phyloP scores from a whole-genome alignment of 2,113 vertebrate genomes.

The Monarcha castaneiventris region DNA sequence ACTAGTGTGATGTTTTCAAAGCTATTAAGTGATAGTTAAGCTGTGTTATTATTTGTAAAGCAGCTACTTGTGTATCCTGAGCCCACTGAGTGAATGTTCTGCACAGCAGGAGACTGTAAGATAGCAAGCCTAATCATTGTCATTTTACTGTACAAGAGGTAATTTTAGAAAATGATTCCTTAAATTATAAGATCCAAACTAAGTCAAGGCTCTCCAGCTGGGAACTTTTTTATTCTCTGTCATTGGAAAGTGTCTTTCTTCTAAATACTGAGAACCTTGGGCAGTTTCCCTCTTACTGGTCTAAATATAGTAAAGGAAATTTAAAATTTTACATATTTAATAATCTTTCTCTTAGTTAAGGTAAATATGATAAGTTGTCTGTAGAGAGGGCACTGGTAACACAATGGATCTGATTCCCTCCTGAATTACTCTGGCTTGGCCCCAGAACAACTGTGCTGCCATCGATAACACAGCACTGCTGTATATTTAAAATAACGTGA shows the following conservation, averaged over 20 bases:
- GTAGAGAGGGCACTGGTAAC: neutral
- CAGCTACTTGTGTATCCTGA: slow-evolving; percentile 15
- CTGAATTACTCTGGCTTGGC: neutral
- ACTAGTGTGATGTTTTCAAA: slow-evolving; percentile 28
- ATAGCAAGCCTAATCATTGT: slow-evolving; percentile 53
- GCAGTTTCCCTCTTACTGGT: neutral
- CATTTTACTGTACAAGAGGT: slow-evolving; percentile 59
- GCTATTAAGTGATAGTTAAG: slow-evolving; percentile 56
- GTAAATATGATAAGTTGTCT: neutral
- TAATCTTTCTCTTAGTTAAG: neutral
- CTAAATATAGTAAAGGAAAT: neutral
- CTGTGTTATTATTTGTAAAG: slow-evolving; percentile 60
- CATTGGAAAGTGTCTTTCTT: neutral
- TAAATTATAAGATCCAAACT: slow-evolving; percentile 56
- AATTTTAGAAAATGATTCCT: slow-evolving; percentile 64
- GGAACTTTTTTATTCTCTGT: neutral
- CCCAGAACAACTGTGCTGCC: neutral
- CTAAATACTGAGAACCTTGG: neutral
- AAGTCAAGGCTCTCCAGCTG: slow-evolving; percentile 46
- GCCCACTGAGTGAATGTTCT: slow-evolving; percentile 23
- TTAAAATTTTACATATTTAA: neutral
- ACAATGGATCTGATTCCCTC: neutral
- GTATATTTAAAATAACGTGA: neutral
- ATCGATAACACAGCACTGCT: neutral
- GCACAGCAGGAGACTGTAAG: slow-evolving; percentile 46